Conservation (phyloP, 2,113 vertebrate species). For the Clarias macrocephalus region DNA sequence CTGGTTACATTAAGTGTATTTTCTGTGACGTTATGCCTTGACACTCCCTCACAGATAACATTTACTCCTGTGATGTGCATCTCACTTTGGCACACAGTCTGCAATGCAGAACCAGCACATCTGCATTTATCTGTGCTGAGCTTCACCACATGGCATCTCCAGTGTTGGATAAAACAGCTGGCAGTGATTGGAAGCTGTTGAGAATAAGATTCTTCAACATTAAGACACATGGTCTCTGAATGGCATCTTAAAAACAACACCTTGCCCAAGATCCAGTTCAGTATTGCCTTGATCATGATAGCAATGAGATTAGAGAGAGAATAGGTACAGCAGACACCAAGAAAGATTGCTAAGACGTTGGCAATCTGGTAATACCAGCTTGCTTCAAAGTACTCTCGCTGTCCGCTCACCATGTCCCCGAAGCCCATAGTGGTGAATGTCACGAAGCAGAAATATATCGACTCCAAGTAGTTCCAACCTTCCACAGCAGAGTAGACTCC, state of each 20-base stretch:
- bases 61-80: neutral
- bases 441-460: conserved; percentile 71
- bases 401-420: conserved; percentile 69
- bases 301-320: conserved; percentile 66
- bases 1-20: conserved; percentile 15
- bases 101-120: conserved; percentile 49
- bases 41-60: neutral
- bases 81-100: conserved; percentile 52
- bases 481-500: conserved; percentile 65
- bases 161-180: conserved; percentile 6
- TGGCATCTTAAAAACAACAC: conserved; percentile 41
- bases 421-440: conserved; percentile 71
- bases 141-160: conserved; percentile 34
- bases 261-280: conserved; percentile 61
- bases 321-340: conserved; percentile 68
- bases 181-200: neutral
- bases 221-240: neutral
- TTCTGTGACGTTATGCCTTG: neutral
- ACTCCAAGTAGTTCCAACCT: conserved; percentile 65
- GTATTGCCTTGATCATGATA: conserved; percentile 64
- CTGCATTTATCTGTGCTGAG: conserved; percentile 32
- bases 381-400: conserved; percentile 55
- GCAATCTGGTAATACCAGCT: conserved; percentile 58
- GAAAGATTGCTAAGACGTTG: conserved; percentile 66
- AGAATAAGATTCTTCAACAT: conserved; percentile 14